These are phyloP conservation scores for Oophaga sylvatica DNA, from an alignment of 2,797 vertebrate genomes.

Conservation along the genomic window DNA sequence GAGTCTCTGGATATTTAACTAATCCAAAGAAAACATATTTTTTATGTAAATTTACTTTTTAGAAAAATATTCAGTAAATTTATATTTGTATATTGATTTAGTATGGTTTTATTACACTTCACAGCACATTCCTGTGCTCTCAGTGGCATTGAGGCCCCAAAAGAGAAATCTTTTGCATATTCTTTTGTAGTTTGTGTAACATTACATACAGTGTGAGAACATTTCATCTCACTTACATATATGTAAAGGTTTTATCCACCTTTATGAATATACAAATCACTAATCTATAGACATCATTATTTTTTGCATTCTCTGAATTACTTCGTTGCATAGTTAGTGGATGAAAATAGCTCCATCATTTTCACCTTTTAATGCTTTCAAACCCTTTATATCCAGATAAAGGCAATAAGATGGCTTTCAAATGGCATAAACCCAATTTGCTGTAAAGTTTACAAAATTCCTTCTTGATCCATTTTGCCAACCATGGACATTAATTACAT, in stretches of 20 bases:
- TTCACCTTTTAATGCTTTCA: too few relatives aligned
- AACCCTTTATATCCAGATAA: too few relatives aligned
- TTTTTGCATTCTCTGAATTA: too few relatives aligned
- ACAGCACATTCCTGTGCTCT: constrained; percentile 47
- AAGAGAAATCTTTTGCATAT: constrained; percentile 30
- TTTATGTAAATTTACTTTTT: constrained; percentile 46
- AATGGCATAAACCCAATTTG: too few relatives aligned
- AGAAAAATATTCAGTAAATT: constrained; percentile 39
- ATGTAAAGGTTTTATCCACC: not conserved
- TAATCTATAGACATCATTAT: not conserved
- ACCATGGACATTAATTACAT: too few relatives aligned
- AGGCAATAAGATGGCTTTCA: too few relatives aligned
- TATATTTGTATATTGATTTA: constrained; percentile 48
- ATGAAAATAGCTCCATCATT: too few relatives aligned
- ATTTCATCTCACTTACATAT: constrained; percentile 29
- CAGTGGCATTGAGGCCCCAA: constrained; percentile 39
- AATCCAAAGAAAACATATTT: constrained; percentile 47
- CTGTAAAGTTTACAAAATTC: too few relatives aligned
- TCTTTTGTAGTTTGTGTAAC: constrained; percentile 19
- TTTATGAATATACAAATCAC: not conserved
- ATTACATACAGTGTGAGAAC: constrained; percentile 28
- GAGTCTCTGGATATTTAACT: not conserved
- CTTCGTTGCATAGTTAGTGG: too few relatives aligned
- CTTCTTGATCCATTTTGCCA: too few relatives aligned
- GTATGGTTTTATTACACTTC: constrained; percentile 39